These are phyloP conservation scores for Cyprinella venusta DNA, from an alignment of 2,797 vertebrate species.

Conservation along the genomic window DNA sequence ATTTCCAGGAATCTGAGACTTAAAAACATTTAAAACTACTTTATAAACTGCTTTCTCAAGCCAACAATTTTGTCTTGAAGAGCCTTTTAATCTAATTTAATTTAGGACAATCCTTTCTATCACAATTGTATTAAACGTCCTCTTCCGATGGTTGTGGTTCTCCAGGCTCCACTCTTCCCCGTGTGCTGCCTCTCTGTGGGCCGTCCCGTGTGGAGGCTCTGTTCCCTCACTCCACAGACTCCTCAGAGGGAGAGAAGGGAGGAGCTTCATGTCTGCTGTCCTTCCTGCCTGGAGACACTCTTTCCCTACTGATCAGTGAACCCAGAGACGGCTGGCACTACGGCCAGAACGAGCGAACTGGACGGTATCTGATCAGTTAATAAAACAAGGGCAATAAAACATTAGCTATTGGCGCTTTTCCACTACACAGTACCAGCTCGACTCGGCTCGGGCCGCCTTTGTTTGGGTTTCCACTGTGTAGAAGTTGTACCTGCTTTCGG, in stretches of 20 bases:
- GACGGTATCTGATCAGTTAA: constrained; percentile 70
- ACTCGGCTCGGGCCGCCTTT: too few species aligned
- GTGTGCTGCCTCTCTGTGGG: constrained; percentile 77
- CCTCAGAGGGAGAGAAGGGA: constrained; percentile 59
- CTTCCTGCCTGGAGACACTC: constrained; percentile 79
- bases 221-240: constrained; percentile 76
- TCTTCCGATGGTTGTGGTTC: neutral
- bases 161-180: constrained; percentile 79
- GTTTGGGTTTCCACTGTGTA: too few species aligned
- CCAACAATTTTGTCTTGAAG: neutral
- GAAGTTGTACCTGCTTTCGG: too few species aligned
- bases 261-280: constrained; percentile 78
- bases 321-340: constrained; percentile 87
- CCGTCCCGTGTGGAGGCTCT: constrained; percentile 78
- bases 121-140: neutral
- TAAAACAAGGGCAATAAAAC: neutral
- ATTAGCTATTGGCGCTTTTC: neutral
- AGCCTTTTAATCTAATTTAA: neutral
- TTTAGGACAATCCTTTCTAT: neutral
- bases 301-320: constrained; percentile 83
- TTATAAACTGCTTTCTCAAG: neutral
- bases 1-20: neutral
- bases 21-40: neutral
- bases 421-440: too few species aligned
- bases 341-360: constrained; percentile 83